phyloP scores from a whole-genome alignment of 2,113 vertebrate species.

The Silurus asotus region DNA sequence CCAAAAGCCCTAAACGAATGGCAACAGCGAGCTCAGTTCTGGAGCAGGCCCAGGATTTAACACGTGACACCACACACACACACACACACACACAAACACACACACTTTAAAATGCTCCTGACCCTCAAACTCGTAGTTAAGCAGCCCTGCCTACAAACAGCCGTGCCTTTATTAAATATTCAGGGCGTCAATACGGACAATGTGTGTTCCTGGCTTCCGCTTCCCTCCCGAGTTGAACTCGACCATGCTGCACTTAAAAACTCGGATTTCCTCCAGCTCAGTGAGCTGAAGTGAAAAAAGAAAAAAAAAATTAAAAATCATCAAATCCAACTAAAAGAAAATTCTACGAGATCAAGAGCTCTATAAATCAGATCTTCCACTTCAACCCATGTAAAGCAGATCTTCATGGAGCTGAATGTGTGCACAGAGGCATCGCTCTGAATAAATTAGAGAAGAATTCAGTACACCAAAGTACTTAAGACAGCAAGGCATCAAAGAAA shows the following conservation, averaged over 20 bases:
- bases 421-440: no score
- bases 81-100: slow-evolving; percentile 11
- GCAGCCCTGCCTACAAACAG: slow-evolving; percentile 44
- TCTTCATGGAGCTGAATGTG: no score
- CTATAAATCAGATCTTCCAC: no score
- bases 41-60: neutral
- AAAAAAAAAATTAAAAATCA: neutral
- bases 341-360: neutral
- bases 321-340: neutral
- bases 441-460: neutral
- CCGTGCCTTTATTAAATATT: slow-evolving; percentile 52
- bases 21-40: neutral
- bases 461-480: neutral
- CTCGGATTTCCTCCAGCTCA: neutral
- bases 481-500: neutral
- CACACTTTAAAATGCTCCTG: slow-evolving; percentile 39
- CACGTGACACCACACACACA: neutral
- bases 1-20: neutral
- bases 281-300: no score
- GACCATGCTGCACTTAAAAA: neutral
- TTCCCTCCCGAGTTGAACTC: neutral
- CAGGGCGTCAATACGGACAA: slow-evolving; percentile 30
- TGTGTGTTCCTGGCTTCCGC: neutral
- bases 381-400: no score
- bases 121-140: slow-evolving; percentile 16